These are phyloP conservation scores for Pyrocephalus nanus DNA, from an alignment of 2,797 vertebrate genomes.

Conservation along the genomic window DNA sequence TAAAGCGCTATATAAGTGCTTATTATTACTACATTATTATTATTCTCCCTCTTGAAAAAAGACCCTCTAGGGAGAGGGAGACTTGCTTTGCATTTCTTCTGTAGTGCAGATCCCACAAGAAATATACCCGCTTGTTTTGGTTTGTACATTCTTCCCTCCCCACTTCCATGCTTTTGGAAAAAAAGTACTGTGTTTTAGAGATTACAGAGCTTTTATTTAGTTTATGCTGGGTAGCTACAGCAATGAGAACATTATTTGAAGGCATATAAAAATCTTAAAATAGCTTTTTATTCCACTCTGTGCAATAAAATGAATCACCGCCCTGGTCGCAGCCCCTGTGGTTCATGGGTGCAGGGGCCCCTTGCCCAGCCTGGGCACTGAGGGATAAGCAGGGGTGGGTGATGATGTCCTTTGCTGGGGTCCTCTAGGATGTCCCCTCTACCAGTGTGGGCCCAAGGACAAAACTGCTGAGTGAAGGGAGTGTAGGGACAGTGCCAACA, in stretches of 20 bases:
- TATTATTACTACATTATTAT: slow-evolving; percentile 72
- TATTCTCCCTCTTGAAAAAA: slow-evolving; percentile 67
- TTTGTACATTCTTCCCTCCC: slow-evolving; percentile 7
- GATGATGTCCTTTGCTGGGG: not conserved
- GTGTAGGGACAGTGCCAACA: not conserved
- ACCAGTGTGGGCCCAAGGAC: not conserved
- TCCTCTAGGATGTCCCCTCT: not conserved
- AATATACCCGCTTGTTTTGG: slow-evolving; percentile 45
- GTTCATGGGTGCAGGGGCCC: not conserved
- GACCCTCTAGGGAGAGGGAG: slow-evolving; percentile 52
- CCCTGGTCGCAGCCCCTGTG: not conserved
- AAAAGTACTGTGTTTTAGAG: slow-evolving; percentile 6
- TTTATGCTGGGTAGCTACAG: slow-evolving; percentile 8
- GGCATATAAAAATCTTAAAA: not conserved
- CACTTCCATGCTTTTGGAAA: not conserved
- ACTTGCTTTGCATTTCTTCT: slow-evolving; percentile 62
- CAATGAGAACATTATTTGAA: not conserved
- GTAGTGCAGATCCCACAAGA: slow-evolving; percentile 45
- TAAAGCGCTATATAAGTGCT: slow-evolving; percentile 71
- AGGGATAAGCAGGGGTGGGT: not conserved
- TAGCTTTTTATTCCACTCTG: not conserved
- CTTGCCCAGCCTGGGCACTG: not conserved
- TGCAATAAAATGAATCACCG: not conserved
- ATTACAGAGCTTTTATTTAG: slow-evolving; percentile 20
- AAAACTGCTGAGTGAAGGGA: not conserved